Conservation (phyloP, 2,888 invertebrate species). For the Melieria omissa region DNA sequence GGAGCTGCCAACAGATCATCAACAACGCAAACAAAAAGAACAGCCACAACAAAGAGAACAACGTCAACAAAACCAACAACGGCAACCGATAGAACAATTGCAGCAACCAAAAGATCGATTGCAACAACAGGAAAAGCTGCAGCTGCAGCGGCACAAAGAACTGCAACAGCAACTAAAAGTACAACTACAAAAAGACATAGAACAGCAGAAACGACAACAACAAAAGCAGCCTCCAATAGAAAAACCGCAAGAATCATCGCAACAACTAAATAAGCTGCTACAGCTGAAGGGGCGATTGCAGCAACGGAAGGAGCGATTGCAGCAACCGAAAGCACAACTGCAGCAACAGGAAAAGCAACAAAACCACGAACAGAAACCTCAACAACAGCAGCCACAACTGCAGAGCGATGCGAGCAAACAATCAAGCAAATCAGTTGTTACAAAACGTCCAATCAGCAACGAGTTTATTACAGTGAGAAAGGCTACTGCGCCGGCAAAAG, state of each 20-base stretch:
- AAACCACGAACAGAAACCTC: background rate
- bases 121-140: background rate
- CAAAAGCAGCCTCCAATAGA: background rate
- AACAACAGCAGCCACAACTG: too few species aligned
- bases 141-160: background rate
- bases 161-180: background rate
- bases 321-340: background rate
- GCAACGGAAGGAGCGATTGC: background rate
- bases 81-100: background rate
- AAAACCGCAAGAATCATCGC: constrained; percentile 1
- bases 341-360: constrained; percentile 4
- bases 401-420: too few species aligned
- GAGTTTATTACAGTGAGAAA: too few species aligned
- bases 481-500: background rate
- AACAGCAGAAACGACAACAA: constrained; percentile 1
- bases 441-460: too few species aligned
- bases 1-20: background rate
- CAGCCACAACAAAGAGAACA: background rate
- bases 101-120: background rate
- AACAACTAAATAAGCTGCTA: background rate
- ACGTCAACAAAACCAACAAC: background rate
- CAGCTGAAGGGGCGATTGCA: background rate
- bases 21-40: background rate
- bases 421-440: too few species aligned
- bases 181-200: background rate